phyloP scores from a whole-genome alignment of 2,113 vertebrate species.

The Butorides virescens region DNA sequence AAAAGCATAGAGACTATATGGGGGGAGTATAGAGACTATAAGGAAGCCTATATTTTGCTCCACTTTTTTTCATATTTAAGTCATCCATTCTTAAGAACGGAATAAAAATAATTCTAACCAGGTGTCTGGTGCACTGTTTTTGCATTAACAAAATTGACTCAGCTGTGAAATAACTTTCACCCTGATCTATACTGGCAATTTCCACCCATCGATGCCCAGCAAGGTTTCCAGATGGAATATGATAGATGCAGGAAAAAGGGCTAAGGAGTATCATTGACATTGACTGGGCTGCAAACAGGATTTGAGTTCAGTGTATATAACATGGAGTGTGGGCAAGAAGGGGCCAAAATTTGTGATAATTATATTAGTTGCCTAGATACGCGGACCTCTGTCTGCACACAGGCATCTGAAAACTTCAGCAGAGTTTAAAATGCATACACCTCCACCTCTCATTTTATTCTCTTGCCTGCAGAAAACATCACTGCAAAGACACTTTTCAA shows the following conservation, averaged over 20 bases:
- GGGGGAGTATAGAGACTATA: background rate
- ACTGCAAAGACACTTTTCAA: background rate
- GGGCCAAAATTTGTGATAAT: background rate
- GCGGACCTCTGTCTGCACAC: background rate
- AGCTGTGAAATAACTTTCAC: background rate
- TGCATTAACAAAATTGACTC: background rate
- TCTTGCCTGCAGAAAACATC: background rate
- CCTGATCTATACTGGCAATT: background rate
- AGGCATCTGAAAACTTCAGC: background rate
- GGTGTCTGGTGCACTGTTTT: background rate
- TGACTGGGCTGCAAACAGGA: background rate
- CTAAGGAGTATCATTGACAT: fast-evolving
- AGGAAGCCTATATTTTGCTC: background rate
- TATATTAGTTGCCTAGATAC: background rate
- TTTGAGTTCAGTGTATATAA: background rate
- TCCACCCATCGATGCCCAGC: background rate
- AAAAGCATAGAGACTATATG: background rate
- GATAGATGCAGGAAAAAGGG: background rate
- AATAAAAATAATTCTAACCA: slow-evolving; percentile 11
- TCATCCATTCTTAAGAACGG: background rate
- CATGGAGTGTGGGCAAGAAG: fast-evolving
- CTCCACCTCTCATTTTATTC: fast-evolving
- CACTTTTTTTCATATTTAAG: background rate
- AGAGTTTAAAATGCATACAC: background rate
- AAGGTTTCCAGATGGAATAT: background rate